Conservation (phyloP, 64 coral and sea anemone species). For the Stylophora pistillata region DNA sequence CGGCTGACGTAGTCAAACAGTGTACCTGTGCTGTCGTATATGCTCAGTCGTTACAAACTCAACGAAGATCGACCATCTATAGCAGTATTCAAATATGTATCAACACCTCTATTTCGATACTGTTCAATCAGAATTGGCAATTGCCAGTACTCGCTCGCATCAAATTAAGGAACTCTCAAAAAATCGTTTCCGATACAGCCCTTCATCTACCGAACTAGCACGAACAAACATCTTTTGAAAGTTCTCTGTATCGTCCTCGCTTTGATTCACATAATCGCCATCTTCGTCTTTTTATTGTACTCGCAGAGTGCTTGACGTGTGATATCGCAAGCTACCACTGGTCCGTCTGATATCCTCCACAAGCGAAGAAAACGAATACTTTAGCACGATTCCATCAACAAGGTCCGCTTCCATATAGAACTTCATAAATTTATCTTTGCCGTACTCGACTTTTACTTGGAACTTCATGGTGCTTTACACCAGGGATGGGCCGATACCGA, state of each 20-base stretch:
- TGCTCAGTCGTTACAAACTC: too few species aligned
- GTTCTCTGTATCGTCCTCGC: too few species aligned
- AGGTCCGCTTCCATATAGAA: slow-evolving; percentile 32
- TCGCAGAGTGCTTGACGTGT: slow-evolving; percentile 37
- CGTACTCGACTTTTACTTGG: slow-evolving; percentile 59
- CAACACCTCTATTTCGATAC: slow-evolving; percentile 48
- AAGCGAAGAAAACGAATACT: slow-evolving; percentile 18
- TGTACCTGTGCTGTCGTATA: too few species aligned
- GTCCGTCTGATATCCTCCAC: slow-evolving; percentile 15
- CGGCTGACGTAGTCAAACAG: too few species aligned
- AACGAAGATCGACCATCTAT: neutral
- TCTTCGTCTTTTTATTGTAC: slow-evolving; percentile 55
- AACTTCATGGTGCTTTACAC: too few species aligned
- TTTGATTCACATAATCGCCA: slow-evolving; percentile 12
- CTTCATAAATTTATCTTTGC: slow-evolving; percentile 29
- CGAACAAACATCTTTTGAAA: too few species aligned
- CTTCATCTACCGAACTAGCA: too few species aligned
- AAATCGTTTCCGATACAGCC: slow-evolving; percentile 62
- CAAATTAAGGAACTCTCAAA: slow-evolving; percentile 65
- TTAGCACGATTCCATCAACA: slow-evolving; percentile 16
- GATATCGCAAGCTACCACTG: slow-evolving; percentile 28
- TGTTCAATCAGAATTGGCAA: slow-evolving; percentile 57
- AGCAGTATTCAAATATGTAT: slow-evolving; percentile 8
- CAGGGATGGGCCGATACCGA: too few species aligned
- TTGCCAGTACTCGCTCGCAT: slow-evolving; percentile 61